These are phyloP conservation scores for Micrasema longulum DNA, from an alignment of 1,140 invertebrate species.

Conservation along the genomic window DNA sequence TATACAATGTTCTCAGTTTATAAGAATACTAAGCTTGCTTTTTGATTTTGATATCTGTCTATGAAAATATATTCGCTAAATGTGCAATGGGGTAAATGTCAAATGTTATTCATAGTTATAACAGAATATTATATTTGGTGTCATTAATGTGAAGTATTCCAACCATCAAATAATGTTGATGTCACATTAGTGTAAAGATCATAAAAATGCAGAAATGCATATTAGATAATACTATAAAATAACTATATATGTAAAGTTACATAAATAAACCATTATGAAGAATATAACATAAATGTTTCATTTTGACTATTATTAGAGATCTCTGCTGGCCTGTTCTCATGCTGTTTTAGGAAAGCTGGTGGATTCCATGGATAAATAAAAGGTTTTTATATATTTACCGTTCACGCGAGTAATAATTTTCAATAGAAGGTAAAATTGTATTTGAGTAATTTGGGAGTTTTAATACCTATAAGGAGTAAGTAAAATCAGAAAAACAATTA, in stretches of 20 bases:
- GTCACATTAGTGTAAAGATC: conserved; percentile 6
- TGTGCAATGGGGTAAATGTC: conserved; percentile 9
- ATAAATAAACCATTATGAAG: conserved; percentile 31
- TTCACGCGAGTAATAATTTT: no score
- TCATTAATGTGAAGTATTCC: conserved; percentile 15
- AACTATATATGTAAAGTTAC: conserved; percentile 25
- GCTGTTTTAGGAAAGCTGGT: no score
- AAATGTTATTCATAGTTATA: conserved; percentile 18
- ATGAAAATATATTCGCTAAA: not conserved
- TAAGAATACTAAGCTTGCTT: not conserved
- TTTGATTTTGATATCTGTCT: conserved; percentile 1
- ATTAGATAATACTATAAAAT: conserved; percentile 1
- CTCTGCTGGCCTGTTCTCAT: no score
- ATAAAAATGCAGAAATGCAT: conserved; percentile 4
- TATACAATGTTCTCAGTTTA: conserved; percentile 8
- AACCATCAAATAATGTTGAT: conserved; percentile 16
- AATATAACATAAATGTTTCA: conserved; percentile 4
- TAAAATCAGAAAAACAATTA: no score
- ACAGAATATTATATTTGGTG: conserved; percentile 10
- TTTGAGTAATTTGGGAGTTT: no score
- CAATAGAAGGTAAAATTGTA: no score
- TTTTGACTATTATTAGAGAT: no score
- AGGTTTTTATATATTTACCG: no score
- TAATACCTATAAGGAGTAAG: no score
- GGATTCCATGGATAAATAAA: no score